Evolutionary conservation across 2,888 invertebrate genomes (phyloP), one percentile per base, ranked within the genome.

Genomic region (Patella pellucida): DNA sequence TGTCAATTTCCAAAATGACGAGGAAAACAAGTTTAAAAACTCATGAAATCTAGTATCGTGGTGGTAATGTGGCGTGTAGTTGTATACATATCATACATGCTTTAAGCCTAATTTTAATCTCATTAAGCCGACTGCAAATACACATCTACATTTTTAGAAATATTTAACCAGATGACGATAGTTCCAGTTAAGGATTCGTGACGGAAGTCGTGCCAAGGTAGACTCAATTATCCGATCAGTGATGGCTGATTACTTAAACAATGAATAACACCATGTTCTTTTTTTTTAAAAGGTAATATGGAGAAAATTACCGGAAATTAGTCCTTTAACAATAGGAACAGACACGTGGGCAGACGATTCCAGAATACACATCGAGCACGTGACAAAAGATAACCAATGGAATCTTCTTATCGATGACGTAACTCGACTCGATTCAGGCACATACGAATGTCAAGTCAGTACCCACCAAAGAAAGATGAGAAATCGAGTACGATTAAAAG

Each of bases 361-460:
- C 27, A 71, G 80, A 9, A 71, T 82, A 52, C 69, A 69, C 14
- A 79, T 80, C 27, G 80, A 80, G 23, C 77, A 78, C 54, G 76
- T 75, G 27, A 52, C 75, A n/a, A 70, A 73, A 67, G 71, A 72
- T 52, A 72, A 75, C 19, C 78, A 79, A 31, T 82, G 82, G 82
- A 79, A 82, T 68, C 74, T 82, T 11, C 62, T 80, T 52, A 82
- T 82, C 16, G 69, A 77, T 12, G 74, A 75, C 62, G 80, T 80
- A 27, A 75, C 69, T 12, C 23, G 72, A 1, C 71, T 51, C 16
- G 80, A 82, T 72, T 54, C 78, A 12, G 82, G 82, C 3, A 72
- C 75, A 56, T 82, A 82, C 69, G 80, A 82, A 69, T 82, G 82
- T 70, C 80, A 82, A 69, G 67, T 82, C 69, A 80, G 79, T 78